These are phyloP conservation scores for Drosophila peninsularis DNA, from an alignment of 2,888 invertebrate genomes.

Conservation along the genomic window DNA sequence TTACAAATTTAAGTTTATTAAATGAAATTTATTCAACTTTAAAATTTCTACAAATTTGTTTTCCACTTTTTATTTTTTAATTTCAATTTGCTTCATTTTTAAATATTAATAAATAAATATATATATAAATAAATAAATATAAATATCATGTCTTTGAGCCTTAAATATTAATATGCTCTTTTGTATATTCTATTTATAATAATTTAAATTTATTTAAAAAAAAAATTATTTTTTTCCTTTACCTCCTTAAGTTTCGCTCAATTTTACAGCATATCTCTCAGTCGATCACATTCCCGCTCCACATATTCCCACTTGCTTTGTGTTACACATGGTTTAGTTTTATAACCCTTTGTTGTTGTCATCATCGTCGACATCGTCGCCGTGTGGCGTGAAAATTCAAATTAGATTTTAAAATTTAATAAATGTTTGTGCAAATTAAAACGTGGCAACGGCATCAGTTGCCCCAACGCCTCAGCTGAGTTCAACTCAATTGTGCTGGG, in stretches of 20 bases:
- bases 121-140: too few species aligned
- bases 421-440: constrained; percentile 75
- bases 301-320: constrained; percentile 31
- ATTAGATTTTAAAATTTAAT: constrained; percentile 82
- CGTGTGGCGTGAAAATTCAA: constrained; percentile 78
- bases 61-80: too few species aligned
- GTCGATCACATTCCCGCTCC: background rate
- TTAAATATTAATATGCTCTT: too few species aligned
- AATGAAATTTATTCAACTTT: too few species aligned
- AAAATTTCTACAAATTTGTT: too few species aligned
- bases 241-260: background rate
- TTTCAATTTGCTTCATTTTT: too few species aligned
- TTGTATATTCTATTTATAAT: too few species aligned
- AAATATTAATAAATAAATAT: too few species aligned
- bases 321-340: constrained; percentile 65
- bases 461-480: constrained; percentile 32
- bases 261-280: background rate
- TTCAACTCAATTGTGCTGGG: constrained; percentile 15
- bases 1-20: too few species aligned
- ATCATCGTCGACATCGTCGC: constrained; percentile 23
- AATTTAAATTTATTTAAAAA: background rate
- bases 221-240: too few species aligned
- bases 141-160: too few species aligned
- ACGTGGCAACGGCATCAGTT: constrained; percentile 63
- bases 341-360: constrained; percentile 37